phyloP scores from a whole-genome alignment of 2,797 vertebrate genomes.

The Rhynchonycteris naso region DNA sequence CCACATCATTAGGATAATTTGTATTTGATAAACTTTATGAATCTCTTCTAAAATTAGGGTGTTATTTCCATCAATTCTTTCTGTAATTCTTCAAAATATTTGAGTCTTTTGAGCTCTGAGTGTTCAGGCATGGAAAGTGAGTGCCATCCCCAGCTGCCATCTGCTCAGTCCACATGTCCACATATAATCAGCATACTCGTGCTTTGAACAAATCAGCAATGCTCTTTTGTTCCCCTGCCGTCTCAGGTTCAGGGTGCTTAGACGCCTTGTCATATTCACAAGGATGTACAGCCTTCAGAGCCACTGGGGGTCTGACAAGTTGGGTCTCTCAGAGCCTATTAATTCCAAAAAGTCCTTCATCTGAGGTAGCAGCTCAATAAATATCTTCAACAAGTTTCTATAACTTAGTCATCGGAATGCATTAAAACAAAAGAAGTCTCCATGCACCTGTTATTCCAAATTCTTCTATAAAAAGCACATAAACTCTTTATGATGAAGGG shows the following conservation, averaged over 20 bases:
- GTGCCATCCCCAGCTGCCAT: conserved; percentile 52
- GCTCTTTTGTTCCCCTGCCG: conserved; percentile 65
- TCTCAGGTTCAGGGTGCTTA: conserved; percentile 72
- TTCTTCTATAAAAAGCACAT: conserved; percentile 47
- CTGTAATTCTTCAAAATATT: conserved; percentile 55
- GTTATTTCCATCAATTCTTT: conserved; percentile 68
- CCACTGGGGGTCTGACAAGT: conserved; percentile 77
- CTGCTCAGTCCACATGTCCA: conserved; percentile 75
- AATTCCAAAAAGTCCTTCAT: conserved; percentile 78
- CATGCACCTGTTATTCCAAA: conserved; percentile 36
- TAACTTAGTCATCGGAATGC: conserved; percentile 53
- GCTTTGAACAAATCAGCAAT: conserved; percentile 41
- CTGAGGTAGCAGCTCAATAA: conserved; percentile 65
- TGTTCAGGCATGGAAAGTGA: conserved; percentile 30
- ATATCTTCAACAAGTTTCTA: conserved; percentile 61
- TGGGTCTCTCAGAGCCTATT: conserved; percentile 73
- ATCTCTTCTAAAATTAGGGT: conserved; percentile 50
- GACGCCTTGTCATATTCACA: conserved; percentile 76
- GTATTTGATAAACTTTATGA: conserved; percentile 39
- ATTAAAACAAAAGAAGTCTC: conserved; percentile 55
- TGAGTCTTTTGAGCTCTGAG: conserved; percentile 54
- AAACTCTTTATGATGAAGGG: conserved; percentile 40
- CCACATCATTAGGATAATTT: conserved; percentile 22
- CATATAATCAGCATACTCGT: neutral
- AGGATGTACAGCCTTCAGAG: conserved; percentile 70